These are phyloP conservation scores for Planiliza haematocheilus DNA, from an alignment of 2,113 vertebrate genomes.

Conservation along the genomic window DNA sequence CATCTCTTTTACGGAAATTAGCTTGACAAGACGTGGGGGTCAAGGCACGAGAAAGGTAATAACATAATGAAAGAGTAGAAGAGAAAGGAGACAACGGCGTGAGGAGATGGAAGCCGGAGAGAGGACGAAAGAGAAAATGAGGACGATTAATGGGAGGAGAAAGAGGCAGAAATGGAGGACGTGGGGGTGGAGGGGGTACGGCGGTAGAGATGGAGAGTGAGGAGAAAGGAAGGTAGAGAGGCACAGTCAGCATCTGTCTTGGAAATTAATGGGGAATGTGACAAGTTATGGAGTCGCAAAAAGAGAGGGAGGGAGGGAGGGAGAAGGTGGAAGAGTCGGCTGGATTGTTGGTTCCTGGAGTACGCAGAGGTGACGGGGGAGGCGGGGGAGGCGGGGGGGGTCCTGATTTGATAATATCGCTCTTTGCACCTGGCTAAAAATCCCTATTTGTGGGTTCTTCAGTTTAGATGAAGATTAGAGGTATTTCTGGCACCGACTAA, in stretches of 20 bases:
- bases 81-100: conserved; percentile 8
- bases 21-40: conserved; percentile 49
- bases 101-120: not conserved
- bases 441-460: not conserved
- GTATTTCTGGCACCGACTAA: not conserved
- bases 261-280: conserved; percentile 68
- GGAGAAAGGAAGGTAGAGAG: conserved; percentile 21
- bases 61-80: conserved; percentile 27
- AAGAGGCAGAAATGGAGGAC: conserved; percentile 5
- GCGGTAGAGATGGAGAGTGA: conserved; percentile 2
- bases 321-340: conserved; percentile 17
- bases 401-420: conserved; percentile 90
- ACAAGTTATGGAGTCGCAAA: conserved; percentile 59
- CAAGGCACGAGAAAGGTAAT: conserved; percentile 6
- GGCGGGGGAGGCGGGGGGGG: conserved; percentile 24
- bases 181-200: not conserved
- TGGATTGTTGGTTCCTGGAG: conserved; percentile 63
- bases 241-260: conserved; percentile 87
- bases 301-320: conserved; percentile 23
- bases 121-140: conserved; percentile 2
- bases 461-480: too few relatives aligned
- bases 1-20: conserved; percentile 82
- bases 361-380: conserved; percentile 82
- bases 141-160: conserved; percentile 11
- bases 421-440: conserved; percentile 30